Evolutionary conservation across 2,113 vertebrate genomes (phyloP).

Genomic region (Trematomus loennbergii): DNA sequence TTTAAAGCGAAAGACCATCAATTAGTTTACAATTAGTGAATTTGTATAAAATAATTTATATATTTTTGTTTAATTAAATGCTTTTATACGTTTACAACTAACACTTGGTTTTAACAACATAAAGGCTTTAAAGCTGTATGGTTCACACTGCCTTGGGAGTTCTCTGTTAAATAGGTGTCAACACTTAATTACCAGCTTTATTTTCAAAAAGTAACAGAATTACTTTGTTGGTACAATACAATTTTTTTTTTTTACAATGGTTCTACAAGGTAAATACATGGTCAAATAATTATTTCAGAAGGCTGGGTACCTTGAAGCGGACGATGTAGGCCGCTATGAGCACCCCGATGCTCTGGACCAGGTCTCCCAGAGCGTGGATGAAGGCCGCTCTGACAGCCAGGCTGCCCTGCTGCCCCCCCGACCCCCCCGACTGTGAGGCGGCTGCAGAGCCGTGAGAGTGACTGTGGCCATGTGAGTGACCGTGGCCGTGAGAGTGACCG

Average conservation of each 20-base stretch:
- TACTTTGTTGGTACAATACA: too few species aligned
- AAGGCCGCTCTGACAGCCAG: constrained; percentile 94
- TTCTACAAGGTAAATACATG: neutral
- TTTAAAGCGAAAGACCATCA: neutral
- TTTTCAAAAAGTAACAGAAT: too few species aligned
- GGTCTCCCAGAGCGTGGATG: constrained; percentile 95
- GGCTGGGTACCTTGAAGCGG: constrained; percentile 90
- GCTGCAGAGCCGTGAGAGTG: constrained; percentile 83
- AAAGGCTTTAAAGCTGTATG: too few species aligned
- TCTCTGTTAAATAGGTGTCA: too few species aligned
- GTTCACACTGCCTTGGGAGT: too few species aligned
- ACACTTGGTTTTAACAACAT: too few species aligned
- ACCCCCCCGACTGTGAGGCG: constrained; percentile 37
- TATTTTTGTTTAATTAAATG: too few species aligned
- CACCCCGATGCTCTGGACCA: constrained; percentile 95
- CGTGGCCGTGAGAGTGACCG: constrained; percentile 86
- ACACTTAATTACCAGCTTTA: too few species aligned
- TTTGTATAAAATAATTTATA: too few species aligned
- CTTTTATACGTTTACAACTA: too few species aligned
- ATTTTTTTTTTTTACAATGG: neutral
- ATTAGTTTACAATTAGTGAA: too few species aligned
- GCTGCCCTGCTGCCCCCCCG: constrained; percentile 80
- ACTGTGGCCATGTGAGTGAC: constrained; percentile 81
- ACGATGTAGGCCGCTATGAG: constrained; percentile 96
- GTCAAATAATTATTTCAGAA: too few species aligned